Percentiles rank a stretch among this genome's conserved stretches.
Conservation (phyloP, 1,140 invertebrate genomes). For the Drosophila virilis region DNA sequence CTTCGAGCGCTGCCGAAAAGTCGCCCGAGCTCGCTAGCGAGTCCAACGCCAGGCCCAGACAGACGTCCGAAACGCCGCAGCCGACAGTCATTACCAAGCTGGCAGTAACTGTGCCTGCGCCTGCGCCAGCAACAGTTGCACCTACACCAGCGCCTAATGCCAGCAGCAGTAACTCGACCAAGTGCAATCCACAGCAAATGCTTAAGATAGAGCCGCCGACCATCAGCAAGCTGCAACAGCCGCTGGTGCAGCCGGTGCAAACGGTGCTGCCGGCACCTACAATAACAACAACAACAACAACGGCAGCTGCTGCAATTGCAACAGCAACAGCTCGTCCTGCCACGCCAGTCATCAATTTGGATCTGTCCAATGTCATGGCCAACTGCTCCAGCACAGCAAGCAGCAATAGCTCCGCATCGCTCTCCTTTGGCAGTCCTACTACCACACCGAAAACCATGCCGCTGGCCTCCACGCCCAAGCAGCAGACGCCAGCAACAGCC, state of each 20-base stretch:
- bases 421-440: slow-evolving; percentile 68
- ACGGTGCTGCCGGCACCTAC: slow-evolving; percentile 57
- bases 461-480: slow-evolving; percentile 65
- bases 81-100: slow-evolving; percentile 74
- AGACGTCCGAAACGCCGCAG: slow-evolving; percentile 25
- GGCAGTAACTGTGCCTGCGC: slow-evolving; percentile 34
- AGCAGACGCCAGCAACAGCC: slow-evolving; percentile 38
- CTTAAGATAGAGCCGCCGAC: slow-evolving; percentile 77
- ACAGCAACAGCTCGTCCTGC: slow-evolving; percentile 10
- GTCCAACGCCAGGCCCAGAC: not conserved
- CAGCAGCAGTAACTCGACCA: slow-evolving; percentile 14
- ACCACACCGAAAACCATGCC: slow-evolving; percentile 51
- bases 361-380: slow-evolving; percentile 66
- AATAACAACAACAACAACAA: slow-evolving; percentile 32
- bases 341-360: slow-evolving; percentile 68
- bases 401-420: slow-evolving; percentile 44
- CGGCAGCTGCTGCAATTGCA: slow-evolving; percentile 19
- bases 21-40: slow-evolving; percentile 2
- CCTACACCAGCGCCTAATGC: not conserved
- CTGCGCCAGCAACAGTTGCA: slow-evolving; percentile 12
- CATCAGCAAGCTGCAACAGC: slow-evolving; percentile 72
- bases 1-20: slow-evolving; percentile 23
- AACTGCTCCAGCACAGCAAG: slow-evolving; percentile 68
- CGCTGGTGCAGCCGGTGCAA: slow-evolving; percentile 76
- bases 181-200: slow-evolving; percentile 52